Evolutionary conservation across 2,797 vertebrate genomes (phyloP), one percentile per base, ranked within the genome.

Genomic region (Acomys russatus): DNA sequence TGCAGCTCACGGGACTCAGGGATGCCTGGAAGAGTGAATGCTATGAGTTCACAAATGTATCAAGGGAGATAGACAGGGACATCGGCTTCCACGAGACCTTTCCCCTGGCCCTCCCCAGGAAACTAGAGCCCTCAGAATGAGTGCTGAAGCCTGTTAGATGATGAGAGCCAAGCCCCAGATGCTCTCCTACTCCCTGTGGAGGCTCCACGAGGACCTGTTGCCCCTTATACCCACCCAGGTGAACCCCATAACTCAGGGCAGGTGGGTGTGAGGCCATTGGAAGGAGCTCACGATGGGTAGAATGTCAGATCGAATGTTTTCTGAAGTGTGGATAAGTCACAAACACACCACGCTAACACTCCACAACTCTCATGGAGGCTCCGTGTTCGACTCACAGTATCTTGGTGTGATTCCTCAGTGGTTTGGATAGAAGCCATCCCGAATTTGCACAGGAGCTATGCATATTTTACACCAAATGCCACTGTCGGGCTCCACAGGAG

Each of bases 131-230:
- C 35, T 14, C 5, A 4, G 76, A 38, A 23, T 1, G 18, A 3
- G 22, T n/a, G 7, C 30, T 8, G 9, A 7, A 1, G 70, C 22
- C 17, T 35, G 49, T 66, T 14, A 56, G 33, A 38, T 15, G 66
- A 77, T 63, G 49, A 33, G 30, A n/a, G 6, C 76, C 3, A 1
- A 1, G 33, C 54, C 20, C 9, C 2, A 9, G 12, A 44, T 35
- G 6, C 14, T 18, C 4, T 11, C 49, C n/a, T 1, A 1, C 17
- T 9, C 5, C 22, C 86, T 3, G n/a, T 1, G 23, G 38, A 9
- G 0, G 7, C 6, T 44, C n/a, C 10, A 22, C 70, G 14, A 70
- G 90, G 74, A 17, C 15, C 22, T 59, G 0, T 0, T 0, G 0
- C 9, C 30, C 35, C 71, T 33, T 33, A 35, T 18, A 9, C 33